Evolutionary conservation across 2,113 vertebrate genomes (phyloP), one percentile per base, ranked within the genome.

Genomic region (Equus quagga): DNA sequence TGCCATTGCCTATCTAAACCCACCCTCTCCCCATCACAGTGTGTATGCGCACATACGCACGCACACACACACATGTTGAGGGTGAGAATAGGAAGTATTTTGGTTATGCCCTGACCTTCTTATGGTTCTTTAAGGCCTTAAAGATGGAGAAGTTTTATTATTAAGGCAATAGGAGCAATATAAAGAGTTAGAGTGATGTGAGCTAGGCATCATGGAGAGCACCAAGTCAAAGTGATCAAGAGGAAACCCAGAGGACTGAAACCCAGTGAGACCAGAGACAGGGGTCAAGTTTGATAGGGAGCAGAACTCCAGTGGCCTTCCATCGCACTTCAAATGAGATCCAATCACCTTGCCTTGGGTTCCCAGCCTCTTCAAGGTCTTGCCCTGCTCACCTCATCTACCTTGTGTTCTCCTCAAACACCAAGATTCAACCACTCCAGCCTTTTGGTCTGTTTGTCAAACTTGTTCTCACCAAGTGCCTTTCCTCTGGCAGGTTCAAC

Each of bases 291-390:
- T 14, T 54, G 2, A 2, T 2, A n/a, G 58, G 36, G 1, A 41
- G 5, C 23, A 46, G 26, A 17, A 8, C 1, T 36, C 28, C 31
- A 56, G 5, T 0, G 26, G 21, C 78, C 15, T 49, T 65, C 1
- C 2, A 2, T 2, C 23, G 9, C 3, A 2, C 56, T 54, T 18
- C 41, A 7, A 8, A 2, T 15, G 23, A 1, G 19, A 49, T 3
- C 26, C 6, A 7, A 18, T 21, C 1, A 5, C 21, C 26, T 23
- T 6, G 2, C 10, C 21, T 3, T 6, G 3, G 19, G n/a, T 3
- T 9, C 15, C 21, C 36, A 54, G 4, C 3, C 8, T 31, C 4
- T 31, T 0, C 17, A 6, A 12, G 51, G 8, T 15, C 31, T 46
- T 8, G 6, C 5, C 17, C 5, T 21, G 11, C 46, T 58, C 11